A percentile compares a stretch with the other conserved stretches of the same genome.
These are phyloP conservation scores for Lophura nycthemera DNA, from an alignment of 2,113 vertebrate species.

Conservation along the genomic window DNA sequence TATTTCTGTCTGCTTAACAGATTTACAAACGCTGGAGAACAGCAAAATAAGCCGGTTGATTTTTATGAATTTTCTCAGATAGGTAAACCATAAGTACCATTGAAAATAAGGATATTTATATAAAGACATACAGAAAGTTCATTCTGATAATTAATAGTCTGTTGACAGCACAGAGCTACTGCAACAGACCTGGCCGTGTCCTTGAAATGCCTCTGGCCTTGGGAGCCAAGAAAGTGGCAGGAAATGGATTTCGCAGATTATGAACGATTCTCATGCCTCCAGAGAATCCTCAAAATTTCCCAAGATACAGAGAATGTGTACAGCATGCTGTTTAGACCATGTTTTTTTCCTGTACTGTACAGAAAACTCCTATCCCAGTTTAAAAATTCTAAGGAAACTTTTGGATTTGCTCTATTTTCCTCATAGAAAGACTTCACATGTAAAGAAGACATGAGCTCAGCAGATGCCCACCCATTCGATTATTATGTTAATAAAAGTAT, in stretches of 20 bases:
- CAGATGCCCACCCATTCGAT: neutral
- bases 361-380: neutral
- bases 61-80: neutral
- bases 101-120: neutral
- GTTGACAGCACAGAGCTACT: neutral
- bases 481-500: neutral
- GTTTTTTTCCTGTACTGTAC: neutral
- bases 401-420: neutral
- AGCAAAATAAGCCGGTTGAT: neutral
- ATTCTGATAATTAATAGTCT: neutral
- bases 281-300: neutral
- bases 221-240: neutral
- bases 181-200: neutral
- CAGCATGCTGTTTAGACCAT: fast-evolving
- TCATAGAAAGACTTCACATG: neutral
- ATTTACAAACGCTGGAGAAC: neutral
- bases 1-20: neutral
- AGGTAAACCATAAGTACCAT: neutral
- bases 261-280: neutral
- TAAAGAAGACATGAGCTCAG: neutral
- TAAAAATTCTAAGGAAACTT: neutral
- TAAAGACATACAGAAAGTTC: neutral
- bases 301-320: neutral
- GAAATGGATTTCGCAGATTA: neutral
- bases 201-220: neutral